Evolutionary conservation across 2,797 vertebrate species (phyloP), one percentile per base, ranked within the genome.

Genomic region (Falco naumanni): DNA sequence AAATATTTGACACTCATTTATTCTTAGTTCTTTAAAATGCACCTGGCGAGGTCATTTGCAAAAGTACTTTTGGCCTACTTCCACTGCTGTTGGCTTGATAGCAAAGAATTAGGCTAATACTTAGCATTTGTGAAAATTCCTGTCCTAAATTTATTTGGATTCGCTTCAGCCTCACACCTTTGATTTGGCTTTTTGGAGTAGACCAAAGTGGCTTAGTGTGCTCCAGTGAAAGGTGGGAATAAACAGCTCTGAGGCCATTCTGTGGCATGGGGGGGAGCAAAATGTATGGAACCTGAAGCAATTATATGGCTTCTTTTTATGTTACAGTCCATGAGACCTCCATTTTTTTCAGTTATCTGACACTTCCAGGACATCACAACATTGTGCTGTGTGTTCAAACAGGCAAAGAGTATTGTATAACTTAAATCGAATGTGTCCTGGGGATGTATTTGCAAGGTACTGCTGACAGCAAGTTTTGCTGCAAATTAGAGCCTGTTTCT

Each of bases 31-130:
- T 83, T 87, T 71, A 95, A 74, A 96, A 71, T 37, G 59, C 34
- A 86, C 80, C 59, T 59, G 64, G 37, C 2, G 11, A 89, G 90
- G 71, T 95, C 25, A n/a, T 89, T 89, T 94, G 68, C 64, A 53
- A 39, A 87, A 78, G 53, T 45, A 68, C 16, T 94, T 56, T 84
- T 93, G 89, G 60, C 95, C 92, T 96, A 77, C 66, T 95, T 94
- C 50, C 85, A 53, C 60, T 87, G 71, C 60, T 79, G 31, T 81
- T 94, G 84, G 28, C 50, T 92, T 47, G 14, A 28, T 13, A 34
- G 43, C 1, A 3, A 79, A 92, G 54, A 95, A 84, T 87, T 92
- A 92, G 92, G 95, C 48, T 71, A 80, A 22, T 34, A 53, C 34
- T 76, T 84, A 37, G 56, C 54, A 18, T 60, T 43, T 68, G 51